phyloP scores from a whole-genome alignment of 2,888 invertebrate genomes.

The Pseudococcus jackbeardsleyi region DNA sequence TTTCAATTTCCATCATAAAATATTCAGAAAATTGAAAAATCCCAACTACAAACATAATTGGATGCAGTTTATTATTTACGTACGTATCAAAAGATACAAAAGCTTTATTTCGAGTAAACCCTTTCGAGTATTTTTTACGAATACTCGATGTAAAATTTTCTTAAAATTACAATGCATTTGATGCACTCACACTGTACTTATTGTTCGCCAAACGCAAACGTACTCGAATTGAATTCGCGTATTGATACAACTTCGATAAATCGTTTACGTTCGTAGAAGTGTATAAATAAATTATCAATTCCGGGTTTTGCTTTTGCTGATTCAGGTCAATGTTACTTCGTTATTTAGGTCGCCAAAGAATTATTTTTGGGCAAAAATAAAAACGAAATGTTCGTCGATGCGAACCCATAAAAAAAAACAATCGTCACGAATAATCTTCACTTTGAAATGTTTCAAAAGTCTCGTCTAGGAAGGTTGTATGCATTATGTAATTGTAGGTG shows the following conservation, averaged over 20 bases:
- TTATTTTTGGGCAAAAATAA: slow-evolving; percentile 19
- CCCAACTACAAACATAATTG: no score
- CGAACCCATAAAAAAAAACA: background rate
- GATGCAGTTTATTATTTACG: no score
- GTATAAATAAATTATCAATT: slow-evolving; percentile 27
- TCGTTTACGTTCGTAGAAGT: slow-evolving; percentile 33
- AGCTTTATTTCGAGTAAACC: no score
- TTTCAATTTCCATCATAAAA: no score
- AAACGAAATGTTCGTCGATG: background rate
- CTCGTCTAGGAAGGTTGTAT: background rate
- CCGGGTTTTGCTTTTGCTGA: slow-evolving; percentile 36
- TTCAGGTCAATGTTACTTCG: slow-evolving; percentile 47
- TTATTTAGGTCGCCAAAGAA: slow-evolving; percentile 31
- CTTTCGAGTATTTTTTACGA: background rate
- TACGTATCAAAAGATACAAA: no score
- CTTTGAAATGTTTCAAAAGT: background rate
- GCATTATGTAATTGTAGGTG: no score
- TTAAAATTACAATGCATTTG: background rate
- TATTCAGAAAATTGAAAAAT: no score
- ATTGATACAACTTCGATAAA: slow-evolving; percentile 28
- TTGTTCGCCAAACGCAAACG: background rate
- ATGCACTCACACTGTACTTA: background rate
- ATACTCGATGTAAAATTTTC: background rate
- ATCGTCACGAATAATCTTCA: background rate
- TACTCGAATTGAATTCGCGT: background rate